phyloP scores from a whole-genome alignment of 2,797 vertebrate species.

The Neomorphus geoffroyi region DNA sequence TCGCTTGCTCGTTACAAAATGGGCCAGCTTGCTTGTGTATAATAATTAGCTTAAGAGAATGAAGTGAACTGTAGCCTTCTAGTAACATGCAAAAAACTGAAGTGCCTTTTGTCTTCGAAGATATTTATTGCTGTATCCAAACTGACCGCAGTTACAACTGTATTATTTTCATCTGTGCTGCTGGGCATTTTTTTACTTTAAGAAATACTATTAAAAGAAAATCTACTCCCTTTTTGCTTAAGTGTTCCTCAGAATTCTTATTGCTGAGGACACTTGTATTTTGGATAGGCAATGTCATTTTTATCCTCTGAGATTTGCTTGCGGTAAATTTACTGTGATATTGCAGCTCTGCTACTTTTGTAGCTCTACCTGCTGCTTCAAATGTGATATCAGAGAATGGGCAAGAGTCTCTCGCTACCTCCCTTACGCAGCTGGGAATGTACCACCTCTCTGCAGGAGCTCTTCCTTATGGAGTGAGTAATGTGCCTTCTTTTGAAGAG shows the following conservation, averaged over 20 bases:
- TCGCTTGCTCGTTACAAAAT: not conserved
- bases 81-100: not conserved
- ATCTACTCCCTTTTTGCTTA: not conserved
- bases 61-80: not conserved
- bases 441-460: not conserved
- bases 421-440: not conserved
- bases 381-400: not conserved
- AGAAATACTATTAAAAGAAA: not conserved
- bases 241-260: not conserved
- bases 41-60: not conserved
- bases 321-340: not conserved
- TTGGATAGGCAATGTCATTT: not conserved
- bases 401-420: not conserved
- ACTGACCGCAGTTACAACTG: not conserved
- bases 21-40: not conserved
- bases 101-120: not conserved
- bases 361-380: not conserved
- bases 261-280: not conserved
- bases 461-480: not conserved
- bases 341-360: not conserved
- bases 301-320: not conserved
- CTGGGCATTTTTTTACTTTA: not conserved
- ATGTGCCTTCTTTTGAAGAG: not conserved
- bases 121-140: not conserved
- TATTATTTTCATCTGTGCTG: not conserved